A percentile compares a stretch with the other conserved stretches of the same genome.
Evolutionary conservation across 1,140 invertebrate genomes (phyloP).

Genomic region (Thrips palmi): DNA sequence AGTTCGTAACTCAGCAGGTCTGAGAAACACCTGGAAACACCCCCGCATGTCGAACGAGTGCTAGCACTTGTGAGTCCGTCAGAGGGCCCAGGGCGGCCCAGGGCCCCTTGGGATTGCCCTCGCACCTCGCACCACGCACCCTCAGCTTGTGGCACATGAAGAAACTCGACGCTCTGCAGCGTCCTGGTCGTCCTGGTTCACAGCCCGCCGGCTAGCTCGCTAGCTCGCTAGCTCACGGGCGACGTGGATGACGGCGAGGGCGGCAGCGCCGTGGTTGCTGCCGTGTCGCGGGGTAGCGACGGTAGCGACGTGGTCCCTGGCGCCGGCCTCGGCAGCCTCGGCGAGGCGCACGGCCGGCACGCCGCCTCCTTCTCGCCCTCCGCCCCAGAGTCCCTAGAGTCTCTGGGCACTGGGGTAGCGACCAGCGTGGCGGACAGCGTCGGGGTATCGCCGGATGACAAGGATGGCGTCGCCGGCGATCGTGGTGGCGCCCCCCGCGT

Average conservation of each 20-base stretch:
- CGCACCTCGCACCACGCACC: no score
- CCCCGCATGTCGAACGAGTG: no score
- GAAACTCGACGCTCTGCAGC: conserved; percentile 13
- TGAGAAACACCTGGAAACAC: no score
- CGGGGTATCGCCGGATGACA: no score
- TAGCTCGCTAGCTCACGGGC: conserved; percentile 5
- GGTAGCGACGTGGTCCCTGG: conserved; percentile 1
- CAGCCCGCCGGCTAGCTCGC: conserved; percentile 10
- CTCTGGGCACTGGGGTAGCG: conserved; percentile 3
- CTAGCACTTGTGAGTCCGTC: neutral
- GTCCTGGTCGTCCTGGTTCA: conserved; percentile 14
- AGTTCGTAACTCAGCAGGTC: no score
- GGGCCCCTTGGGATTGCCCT: conserved; percentile 6
- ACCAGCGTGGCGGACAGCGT: neutral
- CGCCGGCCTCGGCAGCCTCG: conserved; percentile 5
- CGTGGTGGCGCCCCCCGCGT: no score
- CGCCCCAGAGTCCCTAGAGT: conserved; percentile 7
- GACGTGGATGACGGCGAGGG: neutral
- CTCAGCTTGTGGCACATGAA: no score
- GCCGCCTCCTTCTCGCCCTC: conserved; percentile 4
- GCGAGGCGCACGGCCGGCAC: conserved; percentile 5
- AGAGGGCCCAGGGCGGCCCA: neutral
- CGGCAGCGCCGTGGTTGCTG: conserved; percentile 4
- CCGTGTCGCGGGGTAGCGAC: neutral
- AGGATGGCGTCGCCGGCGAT: no score